Evolutionary conservation across 2,113 vertebrate genomes (phyloP), one percentile per base, ranked within the genome.

Genomic region (Brachyistius frenatus): DNA sequence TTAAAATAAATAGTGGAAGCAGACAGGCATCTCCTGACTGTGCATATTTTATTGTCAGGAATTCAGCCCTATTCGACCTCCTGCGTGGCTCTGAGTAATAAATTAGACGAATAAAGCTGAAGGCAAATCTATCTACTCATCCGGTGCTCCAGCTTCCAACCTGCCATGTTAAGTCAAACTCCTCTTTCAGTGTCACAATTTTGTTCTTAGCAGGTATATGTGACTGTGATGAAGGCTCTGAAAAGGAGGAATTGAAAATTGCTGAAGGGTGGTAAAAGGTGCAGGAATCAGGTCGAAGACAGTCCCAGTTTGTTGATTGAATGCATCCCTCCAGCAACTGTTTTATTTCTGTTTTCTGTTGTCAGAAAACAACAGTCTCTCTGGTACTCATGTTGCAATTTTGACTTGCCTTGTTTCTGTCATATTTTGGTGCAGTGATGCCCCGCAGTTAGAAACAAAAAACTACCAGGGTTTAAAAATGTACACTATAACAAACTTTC

Each of bases 211-310:
- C 23, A 33, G 31, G 50, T 36, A 36, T 33, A 2, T 9, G 15
- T 44, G 54, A 35, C 39, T 30, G 32, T 57, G 58, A 62, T 53
- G n/a, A 41, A 14, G 47, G 54, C 32, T 41, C 64, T 61, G 39
- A 69, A 44, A 68, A 66, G 37, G 33, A 74, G 58, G 52, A 83
- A 70, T 70, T 57, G 44, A 41, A 71, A 71, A 54, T 47, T 69
- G 65, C 50, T 11, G 1, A 33, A 65, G 56, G 81, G 30, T 3
- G 9, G 64, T 76, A 41, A n/a, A 14, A 57, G 65, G 55, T 14
- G 3, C 56, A 46, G 13, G 49, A 64, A 70, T 79, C 79, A 15
- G 37, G 5, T 2, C 30, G 7, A 44, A 7, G 46, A 71, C 53
- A 47, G 44, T 39, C 54, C 35, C 30, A 32, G 36, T 66, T 61